A percentile compares a stretch with the other conserved stretches of the same genome.
phyloP scores from a whole-genome alignment of 1,140 invertebrate species.

The Brachionus paranguensis region DNA sequence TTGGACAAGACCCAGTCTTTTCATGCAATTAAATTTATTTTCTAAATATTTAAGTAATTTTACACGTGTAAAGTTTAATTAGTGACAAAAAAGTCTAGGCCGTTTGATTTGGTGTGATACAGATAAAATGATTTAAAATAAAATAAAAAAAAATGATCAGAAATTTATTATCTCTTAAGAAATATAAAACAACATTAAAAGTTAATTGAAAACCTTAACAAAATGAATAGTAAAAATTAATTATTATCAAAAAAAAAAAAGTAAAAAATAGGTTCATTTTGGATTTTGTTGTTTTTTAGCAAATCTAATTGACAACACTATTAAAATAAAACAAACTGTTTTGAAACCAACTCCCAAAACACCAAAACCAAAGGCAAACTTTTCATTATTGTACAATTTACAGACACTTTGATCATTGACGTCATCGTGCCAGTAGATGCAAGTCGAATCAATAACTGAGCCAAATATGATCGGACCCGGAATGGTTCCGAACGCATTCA shows the following conservation, averaged over 20 bases:
- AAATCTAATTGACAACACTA: conserved; percentile 17
- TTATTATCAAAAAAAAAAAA: not conserved
- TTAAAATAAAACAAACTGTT: conserved; percentile 7
- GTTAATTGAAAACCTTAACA: not conserved
- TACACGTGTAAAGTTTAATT: too few species aligned
- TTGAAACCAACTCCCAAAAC: conserved; percentile 27
- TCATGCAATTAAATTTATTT: too few species aligned
- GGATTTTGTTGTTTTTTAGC: not conserved
- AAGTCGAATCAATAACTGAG: conserved; percentile 12
- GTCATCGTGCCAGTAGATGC: conserved; percentile 34
- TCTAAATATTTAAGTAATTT: too few species aligned
- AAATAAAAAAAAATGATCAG: not conserved
- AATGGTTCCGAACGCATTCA: conserved; percentile 36
- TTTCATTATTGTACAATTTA: conserved; percentile 32
- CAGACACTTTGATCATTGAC: conserved; percentile 32
- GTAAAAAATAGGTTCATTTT: not conserved
- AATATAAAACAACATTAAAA: conserved; percentile 3
- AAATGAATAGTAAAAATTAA: not conserved
- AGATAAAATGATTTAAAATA: too few species aligned
- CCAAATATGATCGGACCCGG: conserved; percentile 40
- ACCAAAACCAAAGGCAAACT: conserved; percentile 33
- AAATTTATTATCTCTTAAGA: not conserved
- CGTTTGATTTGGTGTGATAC: too few species aligned
- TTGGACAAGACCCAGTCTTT: too few species aligned
- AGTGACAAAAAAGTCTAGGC: too few species aligned